Base-by-base conservation (phyloP, 2,888 invertebrate species). In the Carterocephalus palaemon region DNA sequence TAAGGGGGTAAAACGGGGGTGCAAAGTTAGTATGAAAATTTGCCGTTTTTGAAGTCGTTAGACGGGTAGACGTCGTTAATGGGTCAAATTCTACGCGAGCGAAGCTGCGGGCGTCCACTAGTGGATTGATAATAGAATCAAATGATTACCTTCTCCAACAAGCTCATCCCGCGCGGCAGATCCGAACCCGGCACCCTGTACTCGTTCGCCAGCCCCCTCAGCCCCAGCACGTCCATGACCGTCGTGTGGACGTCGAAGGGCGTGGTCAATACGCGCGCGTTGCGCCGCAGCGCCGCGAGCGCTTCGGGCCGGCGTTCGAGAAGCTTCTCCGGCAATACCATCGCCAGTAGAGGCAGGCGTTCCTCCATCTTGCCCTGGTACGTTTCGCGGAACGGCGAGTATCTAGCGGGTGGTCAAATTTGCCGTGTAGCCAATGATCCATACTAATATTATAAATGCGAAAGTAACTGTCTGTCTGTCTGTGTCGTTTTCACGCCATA, bases 191-290 rank as follows among this genome's bases (percentile, higher is more conserved):
- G 47, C 1, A 54, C 48, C 4, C 9, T 37, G 17, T 51, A 62
- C 2, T 42, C 20, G 23, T 56, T 61, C 3, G 51, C 50, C 4
- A 46, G 9, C 2, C 47, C 9, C 7, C 37, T 46, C 34, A 61
- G 5, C 0, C 53, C 62, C 38, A 62, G 50, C 1, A 49, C 58
- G 16, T 63, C 60, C 19, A 63, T 24, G 1, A 62, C 3, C 0
- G 96, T 96, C 12, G 91, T 89, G 70, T 96, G 91, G 31, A 97
- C 88, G 74, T 97, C 97, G 66, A 95, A 96, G 0, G 96, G 96
- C 0, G 95, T 93, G 0, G 92, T 90, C 15, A 97, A 79, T 5
- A 90, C 89, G 6, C 91, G 76, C 0, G 89, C 77, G 64, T 96
- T 96, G 4, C 66, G 75, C 37, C 88, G 66, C 53, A 93, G 88